A percentile compares a stretch with the other conserved stretches of the same genome.
Evolutionary conservation across 2,113 vertebrate species (phyloP).

Genomic region (Dicrurus megarhynchus): DNA sequence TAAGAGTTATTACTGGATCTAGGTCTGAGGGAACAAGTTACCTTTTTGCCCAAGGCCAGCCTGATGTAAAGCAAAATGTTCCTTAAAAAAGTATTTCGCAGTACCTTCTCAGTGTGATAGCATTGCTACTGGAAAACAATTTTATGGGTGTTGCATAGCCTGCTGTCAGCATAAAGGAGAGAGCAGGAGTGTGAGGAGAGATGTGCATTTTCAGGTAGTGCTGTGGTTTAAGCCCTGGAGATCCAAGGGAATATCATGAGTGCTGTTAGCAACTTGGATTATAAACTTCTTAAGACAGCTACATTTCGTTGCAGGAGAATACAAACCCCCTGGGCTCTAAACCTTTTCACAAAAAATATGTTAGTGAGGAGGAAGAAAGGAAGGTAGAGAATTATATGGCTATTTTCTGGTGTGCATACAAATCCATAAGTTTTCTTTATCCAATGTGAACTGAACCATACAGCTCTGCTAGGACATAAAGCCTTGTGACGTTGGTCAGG

Average conservation of each 20-base stretch:
- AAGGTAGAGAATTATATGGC: neutral
- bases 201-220: neutral
- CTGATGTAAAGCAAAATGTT: neutral
- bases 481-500: neutral
- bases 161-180: neutral
- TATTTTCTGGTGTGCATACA: neutral
- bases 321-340: neutral
- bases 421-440: neutral
- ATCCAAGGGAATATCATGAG: neutral
- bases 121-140: neutral
- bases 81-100: neutral
- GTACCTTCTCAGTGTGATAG: neutral
- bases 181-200: neutral
- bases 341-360: neutral
- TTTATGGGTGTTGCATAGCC: neutral
- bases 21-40: neutral
- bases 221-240: neutral
- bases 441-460: neutral
- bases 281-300: neutral
- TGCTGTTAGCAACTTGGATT: neutral
- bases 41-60: neutral
- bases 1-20: neutral
- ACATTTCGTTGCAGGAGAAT: neutral
- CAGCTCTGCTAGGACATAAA: neutral
- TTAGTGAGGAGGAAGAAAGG: neutral